These are phyloP conservation scores for Ceyx melanurus DNA, from an alignment of 2,113 vertebrate species.

Conservation along the genomic window DNA sequence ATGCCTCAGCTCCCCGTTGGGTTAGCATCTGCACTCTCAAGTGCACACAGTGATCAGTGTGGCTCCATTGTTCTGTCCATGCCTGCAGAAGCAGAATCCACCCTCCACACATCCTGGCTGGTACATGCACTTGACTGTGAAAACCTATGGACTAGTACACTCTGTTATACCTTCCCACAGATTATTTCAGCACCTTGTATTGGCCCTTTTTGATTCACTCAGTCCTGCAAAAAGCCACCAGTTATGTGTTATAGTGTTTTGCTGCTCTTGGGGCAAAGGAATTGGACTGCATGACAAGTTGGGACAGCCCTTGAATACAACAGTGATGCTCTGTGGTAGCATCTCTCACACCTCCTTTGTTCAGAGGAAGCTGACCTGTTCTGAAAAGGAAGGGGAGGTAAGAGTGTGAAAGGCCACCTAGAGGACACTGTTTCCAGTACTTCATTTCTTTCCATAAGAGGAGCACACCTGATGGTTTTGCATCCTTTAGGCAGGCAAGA, in stretches of 20 bases:
- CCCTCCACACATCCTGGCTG: background rate
- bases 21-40: background rate
- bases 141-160: background rate
- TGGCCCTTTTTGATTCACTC: background rate
- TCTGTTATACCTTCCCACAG: background rate
- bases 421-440: background rate
- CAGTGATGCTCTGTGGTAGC: background rate
- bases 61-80: background rate
- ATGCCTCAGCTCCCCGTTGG: rapidly evolving
- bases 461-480: background rate
- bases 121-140: background rate
- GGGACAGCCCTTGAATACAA: background rate
- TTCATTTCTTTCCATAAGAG: background rate
- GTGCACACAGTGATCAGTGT: rapidly evolving
- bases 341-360: background rate
- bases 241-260: background rate
- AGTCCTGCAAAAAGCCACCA: background rate
- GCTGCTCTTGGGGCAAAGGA: background rate
- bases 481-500: background rate
- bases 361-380: background rate
- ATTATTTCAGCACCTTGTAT: background rate
- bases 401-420: background rate
- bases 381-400: background rate
- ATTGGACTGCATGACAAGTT: background rate
- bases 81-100: background rate